Evolutionary conservation across 1,140 invertebrate genomes (phyloP).

Genomic region (Zaprionus gabonicus): DNA sequence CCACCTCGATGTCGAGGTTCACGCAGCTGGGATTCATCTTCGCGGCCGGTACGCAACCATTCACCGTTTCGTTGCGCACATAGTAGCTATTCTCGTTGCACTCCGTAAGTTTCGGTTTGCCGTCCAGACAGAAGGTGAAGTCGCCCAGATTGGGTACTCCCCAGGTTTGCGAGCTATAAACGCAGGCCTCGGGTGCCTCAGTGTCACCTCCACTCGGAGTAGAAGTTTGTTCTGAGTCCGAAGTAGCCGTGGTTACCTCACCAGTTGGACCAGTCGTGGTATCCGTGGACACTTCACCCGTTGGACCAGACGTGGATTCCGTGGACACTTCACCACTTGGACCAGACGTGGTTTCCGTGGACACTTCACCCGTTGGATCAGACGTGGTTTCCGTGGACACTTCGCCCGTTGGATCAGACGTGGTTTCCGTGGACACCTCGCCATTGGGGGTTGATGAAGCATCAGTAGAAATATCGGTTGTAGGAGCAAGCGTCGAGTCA

Average conservation of each 20-base stretch:
- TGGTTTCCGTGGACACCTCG: background rate
- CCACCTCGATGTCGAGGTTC: conserved; percentile 25
- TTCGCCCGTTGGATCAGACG: background rate
- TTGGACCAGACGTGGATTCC: too few relatives aligned
- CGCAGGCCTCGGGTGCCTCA: conserved; percentile 18
- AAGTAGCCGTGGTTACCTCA: too few relatives aligned
- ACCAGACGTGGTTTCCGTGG: background rate
- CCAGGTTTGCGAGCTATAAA: conserved; percentile 57
- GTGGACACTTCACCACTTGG: background rate
- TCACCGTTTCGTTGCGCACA: conserved; percentile 62
- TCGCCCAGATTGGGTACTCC: conserved; percentile 41
- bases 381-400: background rate
- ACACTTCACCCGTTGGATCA: background rate
- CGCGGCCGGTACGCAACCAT: conserved; percentile 56
- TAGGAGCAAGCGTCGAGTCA: background rate
- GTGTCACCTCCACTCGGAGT: background rate
- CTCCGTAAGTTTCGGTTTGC: background rate
- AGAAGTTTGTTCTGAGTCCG: too few relatives aligned
- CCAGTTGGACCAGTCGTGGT: too few relatives aligned
- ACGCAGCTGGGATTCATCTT: conserved; percentile 59
- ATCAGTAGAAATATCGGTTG: background rate
- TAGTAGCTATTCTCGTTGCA: conserved; percentile 57
- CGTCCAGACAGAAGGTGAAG: conserved; percentile 63
- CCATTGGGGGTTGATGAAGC: background rate
- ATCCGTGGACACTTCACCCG: too few relatives aligned